Percentiles rank a stretch among this genome's conserved stretches.
phyloP scores from a whole-genome alignment of 2,888 invertebrate genomes.

The Pegoplata infirma region DNA sequence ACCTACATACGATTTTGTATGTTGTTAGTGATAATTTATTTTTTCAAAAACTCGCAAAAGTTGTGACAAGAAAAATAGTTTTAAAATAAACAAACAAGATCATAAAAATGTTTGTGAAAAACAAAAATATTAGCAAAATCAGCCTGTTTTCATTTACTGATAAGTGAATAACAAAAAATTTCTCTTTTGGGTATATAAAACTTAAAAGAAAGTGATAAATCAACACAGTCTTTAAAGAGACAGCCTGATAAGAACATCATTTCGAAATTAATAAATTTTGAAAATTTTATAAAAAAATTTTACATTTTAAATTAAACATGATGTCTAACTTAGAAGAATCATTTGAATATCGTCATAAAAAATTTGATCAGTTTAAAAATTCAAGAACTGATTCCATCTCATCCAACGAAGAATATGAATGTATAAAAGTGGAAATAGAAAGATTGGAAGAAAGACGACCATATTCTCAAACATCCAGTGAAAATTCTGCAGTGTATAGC shows the following conservation, averaged over 20 bases:
- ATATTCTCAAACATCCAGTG: constrained; percentile 8
- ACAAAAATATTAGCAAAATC: constrained; percentile 45
- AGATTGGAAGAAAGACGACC: neutral
- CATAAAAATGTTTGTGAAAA: constrained; percentile 27
- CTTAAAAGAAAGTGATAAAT: neutral
- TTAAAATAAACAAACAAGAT: constrained; percentile 44
- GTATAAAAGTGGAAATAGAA: constrained; percentile 33
- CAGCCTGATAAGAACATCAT: constrained; percentile 8
- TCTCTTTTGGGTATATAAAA: constrained; percentile 26
- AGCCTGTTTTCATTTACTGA: constrained; percentile 20
- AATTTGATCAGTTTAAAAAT: constrained; percentile 67
- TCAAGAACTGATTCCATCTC: constrained; percentile 19
- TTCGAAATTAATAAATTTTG: neutral
- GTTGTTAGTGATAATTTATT: constrained; percentile 8
- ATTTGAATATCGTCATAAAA: constrained; percentile 70
- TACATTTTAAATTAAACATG: neutral
- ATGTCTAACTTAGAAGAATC: neutral
- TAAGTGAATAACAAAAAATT: neutral
- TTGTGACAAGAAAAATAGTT: neutral
- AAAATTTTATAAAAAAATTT: neutral
- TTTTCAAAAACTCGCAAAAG: constrained; percentile 1
- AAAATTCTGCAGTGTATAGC: neutral
- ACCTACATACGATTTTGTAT: neutral
- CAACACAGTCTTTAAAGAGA: neutral
- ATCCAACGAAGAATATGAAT: constrained; percentile 9